These are phyloP conservation scores for Phataginus tetradactyla DNA, from an alignment of 2,797 vertebrate genomes.

Conservation along the genomic window DNA sequence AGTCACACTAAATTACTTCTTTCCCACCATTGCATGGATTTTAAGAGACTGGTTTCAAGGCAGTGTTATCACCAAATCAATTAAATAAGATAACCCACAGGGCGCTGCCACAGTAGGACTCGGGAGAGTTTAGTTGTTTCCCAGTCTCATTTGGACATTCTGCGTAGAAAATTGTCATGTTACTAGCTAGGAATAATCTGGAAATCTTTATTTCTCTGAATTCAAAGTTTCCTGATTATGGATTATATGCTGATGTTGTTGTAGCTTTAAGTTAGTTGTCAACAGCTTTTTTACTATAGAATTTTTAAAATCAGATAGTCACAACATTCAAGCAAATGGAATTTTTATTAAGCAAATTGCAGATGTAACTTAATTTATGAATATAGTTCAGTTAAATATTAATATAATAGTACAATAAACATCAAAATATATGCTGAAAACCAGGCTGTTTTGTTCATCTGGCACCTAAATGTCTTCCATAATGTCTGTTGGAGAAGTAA, in stretches of 20 bases:
- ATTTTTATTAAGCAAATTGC: neutral
- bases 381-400: neutral
- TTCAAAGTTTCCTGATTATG: neutral
- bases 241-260: neutral
- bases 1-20: neutral
- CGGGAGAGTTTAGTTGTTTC: neutral
- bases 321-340: neutral
- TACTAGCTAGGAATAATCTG: neutral
- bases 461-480: neutral
- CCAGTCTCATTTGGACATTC: neutral
- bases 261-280: neutral
- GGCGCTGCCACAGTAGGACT: neutral
- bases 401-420: neutral
- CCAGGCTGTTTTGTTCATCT: neutral
- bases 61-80: neutral
- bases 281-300: neutral
- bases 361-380: neutral
- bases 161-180: neutral
- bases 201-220: neutral
- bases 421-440: neutral
- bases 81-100: neutral
- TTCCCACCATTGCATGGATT: neutral
- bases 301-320: neutral
- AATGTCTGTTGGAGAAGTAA: neutral
- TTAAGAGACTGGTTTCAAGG: conserved; percentile 25